Evolutionary conservation across 2,888 invertebrate species (phyloP), one percentile per base, ranked within the genome.

Genomic region (Biston stratarius): DNA sequence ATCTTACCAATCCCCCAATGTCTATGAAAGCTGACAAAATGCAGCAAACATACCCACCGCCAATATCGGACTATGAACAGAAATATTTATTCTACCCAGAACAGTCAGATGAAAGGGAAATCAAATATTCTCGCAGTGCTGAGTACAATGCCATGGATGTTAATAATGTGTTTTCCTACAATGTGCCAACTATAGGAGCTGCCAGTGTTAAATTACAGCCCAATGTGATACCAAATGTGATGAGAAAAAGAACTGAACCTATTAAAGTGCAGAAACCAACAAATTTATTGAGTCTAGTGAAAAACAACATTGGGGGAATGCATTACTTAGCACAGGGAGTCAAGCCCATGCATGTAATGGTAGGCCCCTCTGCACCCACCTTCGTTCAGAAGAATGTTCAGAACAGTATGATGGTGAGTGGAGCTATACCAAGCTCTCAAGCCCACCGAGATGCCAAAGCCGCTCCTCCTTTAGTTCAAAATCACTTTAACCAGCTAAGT

Each of bases 361-460:
- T 92, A 81, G 80, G 92, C 71, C 86, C 91, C 1, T 77, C 86
- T 47, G 67, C 89, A 61, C 89, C 92, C 34, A 79, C 90, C 52
- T 92, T 89, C 84, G 85, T 91, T n/a, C 93, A 92, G 71, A 94
- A 92, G 71, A 92, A 89, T 85, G 78, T 90, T 38, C 92, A 91
- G 70, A 92, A 88, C 67, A 94, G 88, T 71, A 86, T 92, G 86
- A 86, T 93, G 36, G 78, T 94, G 83, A 77, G 91, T n/a, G 83
- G 89, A n/a, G 85, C 79, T 64, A 69, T 89, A 62, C 85, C 89
- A 38, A 80, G 82, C 56, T 71, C 84, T 15, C 86, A 85, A 71
- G 79, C 87, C 59, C 80, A 81, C 55, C 75, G 90, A 53, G 86
- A 90, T 53, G 72, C 82, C 36, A 92, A 92, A 78, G 70, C 77